Base-by-base conservation (phyloP, 2,888 invertebrate genomes). In the Drosophila diplacantha region DNA sequence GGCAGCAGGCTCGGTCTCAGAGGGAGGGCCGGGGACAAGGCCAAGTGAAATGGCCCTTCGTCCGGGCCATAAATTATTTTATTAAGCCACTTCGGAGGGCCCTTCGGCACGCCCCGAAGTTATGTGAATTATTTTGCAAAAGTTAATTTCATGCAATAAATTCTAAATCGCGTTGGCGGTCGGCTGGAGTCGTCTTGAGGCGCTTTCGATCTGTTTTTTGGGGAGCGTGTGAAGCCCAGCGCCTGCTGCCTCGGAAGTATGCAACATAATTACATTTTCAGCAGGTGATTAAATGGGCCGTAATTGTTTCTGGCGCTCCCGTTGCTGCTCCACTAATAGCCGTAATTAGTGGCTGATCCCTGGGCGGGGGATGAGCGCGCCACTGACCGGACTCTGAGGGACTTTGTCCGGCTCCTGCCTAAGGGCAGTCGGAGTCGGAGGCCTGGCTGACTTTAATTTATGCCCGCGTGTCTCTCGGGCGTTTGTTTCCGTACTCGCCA, bases 261-360 rank as follows among this genome's bases (percentile, higher is more conserved):
- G 83, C 73, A 83, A 67, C 74, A 81, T 83, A 86, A 86, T 86
- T 86, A 85, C 83, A 85, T 79, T 86, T 80, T 86, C 84, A 81
- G 79, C 85, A 86, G 86, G 85, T 86, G 85, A 86, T 86, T 86
- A 86, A 86, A 86, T 84, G 83, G 78, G 69, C 75, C 73, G 78
- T 86, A 85, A 86, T 86, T 86, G 85, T 84, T 86, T 85, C 80
- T 76, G 75, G 71, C 75, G 47, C 67, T 71, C 57, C 60, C 62
- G 56, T 64, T 64, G 69, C 61, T 57, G 46, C 66, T 55, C 39
- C 57, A 62, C 78, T 83, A 81, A 85, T 84, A 77, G 72, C 65
- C 60, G 74, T 74, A 85, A 84, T 84, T 84, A 84, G 83, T 76
- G 69, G 71, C 69, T 72, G 73, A 73, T 65, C 62, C 62, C 46